Base-by-base conservation (phyloP, 2,113 vertebrate genomes). In the Protobothrops flavoviridis region DNA sequence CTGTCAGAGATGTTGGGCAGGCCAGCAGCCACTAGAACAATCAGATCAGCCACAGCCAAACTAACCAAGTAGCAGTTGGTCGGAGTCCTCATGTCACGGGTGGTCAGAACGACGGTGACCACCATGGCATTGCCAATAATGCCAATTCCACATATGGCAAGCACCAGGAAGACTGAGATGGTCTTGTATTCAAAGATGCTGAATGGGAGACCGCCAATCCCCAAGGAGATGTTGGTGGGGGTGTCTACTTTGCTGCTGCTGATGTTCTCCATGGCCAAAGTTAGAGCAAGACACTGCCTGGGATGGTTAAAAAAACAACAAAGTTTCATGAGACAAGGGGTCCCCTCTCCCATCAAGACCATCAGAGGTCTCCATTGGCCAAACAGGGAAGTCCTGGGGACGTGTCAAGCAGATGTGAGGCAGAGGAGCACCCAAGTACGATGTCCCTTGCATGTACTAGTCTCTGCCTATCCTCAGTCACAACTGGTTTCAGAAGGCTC, bases 1-100 rank as follows among this genome's bases (percentile, higher is more conserved):
- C 98, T 98, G 90, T 98, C 97, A 0, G 98, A 97, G 57, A 98
- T 93, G 20, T 98, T 98, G 90, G 98, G 98, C 92, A 99, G 95
- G 26, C 98, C 98, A 0, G 98, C 97, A 0, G 98, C 98, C 93
- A 98, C 97, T 93, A 98, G 95, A 39, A 98, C 97, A 0, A 97
- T 98, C 81, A 98, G 97, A 90, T 98, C 98, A 0, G 98, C 98
- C 33, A 98, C 95, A 0, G 98, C 98, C 95, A 98, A 95, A 94
- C 98, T 98, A 53, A 98, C 98, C 92, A 98, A 94, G 95, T 98
- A 98, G 95, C 98, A 98, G 96, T 98, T 98, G 92, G 98, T 98
- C 50, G 98, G 98, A 0, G 96, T 98, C 93, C 97, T 96, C 98
- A 98, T 98, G 96, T 98, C 98, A 3, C 96, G 96, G 0, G 97